Evolutionary conservation across 1,140 invertebrate species (phyloP), one percentile per base, ranked within the genome.

Genomic region (Chrysopa pallens): DNA sequence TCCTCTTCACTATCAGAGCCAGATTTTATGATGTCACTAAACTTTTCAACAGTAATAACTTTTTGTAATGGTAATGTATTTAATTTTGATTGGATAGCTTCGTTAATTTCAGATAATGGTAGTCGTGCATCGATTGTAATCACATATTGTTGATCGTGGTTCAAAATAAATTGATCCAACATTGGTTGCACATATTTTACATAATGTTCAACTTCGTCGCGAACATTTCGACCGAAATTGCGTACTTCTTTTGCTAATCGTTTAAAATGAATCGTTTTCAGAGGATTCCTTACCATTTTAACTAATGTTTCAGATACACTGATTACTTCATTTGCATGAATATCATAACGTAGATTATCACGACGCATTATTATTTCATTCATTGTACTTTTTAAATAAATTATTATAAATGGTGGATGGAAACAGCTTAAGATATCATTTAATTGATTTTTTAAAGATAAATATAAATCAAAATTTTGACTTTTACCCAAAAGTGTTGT

Each of bases 81-180:
- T 6, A 75, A 50, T 47, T 57, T 63, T 29, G 65, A 51, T 40
- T 57, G 54, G 7, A 72, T 41, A 6, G 61, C 51, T 42, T 65
- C 45, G 42, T 72, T 60, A 60, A 71, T 69, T 42, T 60, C 50
- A 23, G 55, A 46, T 8, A 54, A 46, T 7, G 60, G 48, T 5
- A 51, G 55, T 36, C 71, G 56, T 1, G 66, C 72, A 53, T 76
- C 72, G 42, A 75, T 46, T 53, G 64, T 65, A 14, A 75, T 57
- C 31, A 72, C 61, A 49, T 57, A 56, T 43, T 69, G 61, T 4
- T 68, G 64, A 49, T 70, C 56, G 52, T 64, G 65, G 6, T 57
- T 49, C 27, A 68, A 52, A 31, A 74, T 48, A 50, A 63, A 55
- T 29, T 61, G 58, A 42, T 73, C 64, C 14, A 74, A 57, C 39